Evolutionary conservation across 2,888 invertebrate species (phyloP), one percentile per base, ranked within the genome.

Genomic region (Rapana venosa): DNA sequence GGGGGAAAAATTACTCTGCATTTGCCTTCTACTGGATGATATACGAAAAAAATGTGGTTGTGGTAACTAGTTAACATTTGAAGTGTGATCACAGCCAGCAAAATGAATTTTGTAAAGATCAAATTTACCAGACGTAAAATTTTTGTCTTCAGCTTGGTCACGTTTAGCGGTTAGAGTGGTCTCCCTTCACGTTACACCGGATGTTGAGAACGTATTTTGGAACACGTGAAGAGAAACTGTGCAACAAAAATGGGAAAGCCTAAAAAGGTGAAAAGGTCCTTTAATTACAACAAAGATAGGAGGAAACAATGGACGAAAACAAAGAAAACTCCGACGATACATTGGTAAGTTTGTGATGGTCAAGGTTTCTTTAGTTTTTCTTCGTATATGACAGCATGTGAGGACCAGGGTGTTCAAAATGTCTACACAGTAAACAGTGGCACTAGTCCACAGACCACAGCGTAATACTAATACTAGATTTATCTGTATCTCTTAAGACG

Each of bases 291-390:
- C 47, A 93, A 91, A 88, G 93, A 95, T 88, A 92, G 95, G 79
- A 93, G 92, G 83, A 94, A 92, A 74, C 91, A 91, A 58, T 94
- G 94, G 94, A 92, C 93, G 85, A 95, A 95, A 87, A 90, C 92
- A 32, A 94, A 94, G 91, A 94, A 94, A 91, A 88, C 94, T 47
- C 95, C 95, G 22, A 89, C 92, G 36, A 95, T 95, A 79, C 91
- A 92, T 91, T 95, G 95, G 95, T 95, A 92, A 90, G 87, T 87
- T 47, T 30, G 32, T 87, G 88, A 47, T 26, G 17, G 81, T 74
- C 20, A 20, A 70, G 20, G 20, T 47, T 47, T 47, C 20, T 70
- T 70, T 70, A n/a, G n/a, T 70, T 70, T 70, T 70, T n/a, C n/a
- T 17, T n/a, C n/a, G 20, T 17, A 20, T 70, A 70, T 5, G 22